Evolutionary conservation across 2,113 vertebrate species (phyloP), one percentile per base, ranked within the genome.

Genomic region (Phalacrocorax carbo): DNA sequence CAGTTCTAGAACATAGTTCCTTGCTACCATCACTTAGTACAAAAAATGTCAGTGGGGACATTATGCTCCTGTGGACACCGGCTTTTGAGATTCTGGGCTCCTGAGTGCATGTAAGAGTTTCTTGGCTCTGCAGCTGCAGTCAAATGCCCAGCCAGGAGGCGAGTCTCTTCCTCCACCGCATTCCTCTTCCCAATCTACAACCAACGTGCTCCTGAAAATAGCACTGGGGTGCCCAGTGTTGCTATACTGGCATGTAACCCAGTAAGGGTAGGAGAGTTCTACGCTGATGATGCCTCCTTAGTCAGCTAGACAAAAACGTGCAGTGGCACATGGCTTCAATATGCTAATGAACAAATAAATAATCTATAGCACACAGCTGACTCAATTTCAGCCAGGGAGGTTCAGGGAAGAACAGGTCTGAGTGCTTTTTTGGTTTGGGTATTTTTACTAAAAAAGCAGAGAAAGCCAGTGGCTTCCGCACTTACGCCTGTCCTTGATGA

Each of bases 11-110:
- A 22, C 6, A 4, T 18, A 13, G 51, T 77, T 40, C 40, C 25
- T 64, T 62, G n/a, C 49, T 68, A 58, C 21, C 22, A 11, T 72
- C 40, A 27, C 42, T 58, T 88, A 22, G 40, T 44, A 14, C 4
- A 78, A 65, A 75, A 34, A n/a, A 5, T 16, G 22, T 48, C 44
- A 32, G 1, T 18, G 58, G 16, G 34, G 70, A 20, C 52, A 11
- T 14, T 2, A 7, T 17, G 12, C 19, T 49, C 5, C 38, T 60
- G 23, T 29, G 55, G 36, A 62, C 60, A 25, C 7, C 0, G 1
- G 27, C 46, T 11, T 49, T 51, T 51, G 55, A 40, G 42, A 34
- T 52, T 48, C 51, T 10, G 9, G 58, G 66, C 55, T 92, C 23
- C 48, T 49, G 23, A 69, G 62, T 3, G 57, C 4, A 0, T 15